Evolutionary conservation across 2,113 vertebrate species (phyloP).

Genomic region (Ptilorrhoa leucosticta): DNA sequence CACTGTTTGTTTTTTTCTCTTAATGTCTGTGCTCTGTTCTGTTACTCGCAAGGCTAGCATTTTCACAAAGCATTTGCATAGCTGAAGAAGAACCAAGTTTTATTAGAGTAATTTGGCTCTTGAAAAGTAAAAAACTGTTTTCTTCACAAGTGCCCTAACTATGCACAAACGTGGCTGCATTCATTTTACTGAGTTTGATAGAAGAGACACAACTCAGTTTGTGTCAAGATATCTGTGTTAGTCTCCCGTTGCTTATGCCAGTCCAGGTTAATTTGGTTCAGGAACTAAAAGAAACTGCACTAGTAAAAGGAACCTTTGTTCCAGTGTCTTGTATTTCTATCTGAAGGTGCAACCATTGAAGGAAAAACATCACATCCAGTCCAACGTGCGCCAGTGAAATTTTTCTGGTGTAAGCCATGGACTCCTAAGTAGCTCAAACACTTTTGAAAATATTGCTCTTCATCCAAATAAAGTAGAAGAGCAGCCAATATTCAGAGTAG

Average conservation of each 20-base stretch:
- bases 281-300: neutral
- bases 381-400: neutral
- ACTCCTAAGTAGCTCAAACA: neutral
- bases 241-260: neutral
- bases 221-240: neutral
- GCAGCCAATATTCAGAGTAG: conserved; percentile 30
- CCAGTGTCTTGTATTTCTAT: neutral
- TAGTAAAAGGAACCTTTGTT: conserved; percentile 8
- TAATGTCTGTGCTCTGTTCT: neutral
- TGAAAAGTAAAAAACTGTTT: neutral
- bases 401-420: neutral
- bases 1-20: neutral
- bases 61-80: neutral
- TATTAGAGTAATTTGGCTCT: neutral
- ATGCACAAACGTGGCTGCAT: neutral
- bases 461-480: conserved; percentile 51
- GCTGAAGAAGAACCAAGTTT: neutral
- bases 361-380: neutral
- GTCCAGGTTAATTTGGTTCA: neutral
- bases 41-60: neutral
- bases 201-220: neutral
- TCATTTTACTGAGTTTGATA: neutral
- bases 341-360: neutral
- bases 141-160: neutral
- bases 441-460: conserved; percentile 14